Percentiles rank a stretch among this genome's conserved stretches.
phyloP scores from a whole-genome alignment of 2,113 vertebrate species.

The Benitochromis conjunctus region DNA sequence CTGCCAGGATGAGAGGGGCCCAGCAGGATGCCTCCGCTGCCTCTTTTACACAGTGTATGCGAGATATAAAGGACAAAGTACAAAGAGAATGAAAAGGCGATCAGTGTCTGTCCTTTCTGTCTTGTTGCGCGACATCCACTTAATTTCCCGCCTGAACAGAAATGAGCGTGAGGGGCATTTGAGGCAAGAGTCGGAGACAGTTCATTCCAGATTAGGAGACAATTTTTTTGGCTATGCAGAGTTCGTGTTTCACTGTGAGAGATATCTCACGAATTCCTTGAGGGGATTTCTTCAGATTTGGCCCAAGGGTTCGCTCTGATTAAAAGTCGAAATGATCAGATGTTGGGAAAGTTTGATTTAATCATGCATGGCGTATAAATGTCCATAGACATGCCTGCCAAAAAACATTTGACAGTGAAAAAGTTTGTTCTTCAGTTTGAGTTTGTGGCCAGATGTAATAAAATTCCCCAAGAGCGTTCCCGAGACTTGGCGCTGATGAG shows the following conservation, averaged over 20 bases:
- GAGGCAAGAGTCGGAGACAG: neutral
- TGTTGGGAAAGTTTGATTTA: neutral
- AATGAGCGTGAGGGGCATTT: neutral
- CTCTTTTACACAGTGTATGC: neutral
- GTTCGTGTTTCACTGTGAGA: neutral
- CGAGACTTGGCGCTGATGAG: neutral
- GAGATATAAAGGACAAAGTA: constrained; percentile 6
- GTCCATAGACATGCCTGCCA: too few relatives aligned
- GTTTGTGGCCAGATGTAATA: accelerated
- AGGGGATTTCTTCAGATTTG: neutral
- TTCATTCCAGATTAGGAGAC: neutral
- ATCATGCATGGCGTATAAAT: neutral
- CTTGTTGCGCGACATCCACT: constrained; percentile 27
- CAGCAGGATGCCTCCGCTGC: constrained; percentile 48
- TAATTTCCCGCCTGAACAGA: neutral
- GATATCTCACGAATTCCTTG: neutral
- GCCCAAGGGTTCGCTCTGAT: neutral
- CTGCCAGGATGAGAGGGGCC: constrained; percentile 53
- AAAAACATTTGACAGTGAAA: neutral
- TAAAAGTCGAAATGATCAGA: neutral
- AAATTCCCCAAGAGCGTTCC: neutral
- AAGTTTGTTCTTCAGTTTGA: accelerated
- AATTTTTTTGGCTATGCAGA: neutral
- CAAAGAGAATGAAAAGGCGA: constrained; percentile 39
- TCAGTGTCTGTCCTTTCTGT: constrained; percentile 7